Base-by-base conservation (phyloP, 2,888 invertebrate genomes). In the Sicus ferrugineus region DNA sequence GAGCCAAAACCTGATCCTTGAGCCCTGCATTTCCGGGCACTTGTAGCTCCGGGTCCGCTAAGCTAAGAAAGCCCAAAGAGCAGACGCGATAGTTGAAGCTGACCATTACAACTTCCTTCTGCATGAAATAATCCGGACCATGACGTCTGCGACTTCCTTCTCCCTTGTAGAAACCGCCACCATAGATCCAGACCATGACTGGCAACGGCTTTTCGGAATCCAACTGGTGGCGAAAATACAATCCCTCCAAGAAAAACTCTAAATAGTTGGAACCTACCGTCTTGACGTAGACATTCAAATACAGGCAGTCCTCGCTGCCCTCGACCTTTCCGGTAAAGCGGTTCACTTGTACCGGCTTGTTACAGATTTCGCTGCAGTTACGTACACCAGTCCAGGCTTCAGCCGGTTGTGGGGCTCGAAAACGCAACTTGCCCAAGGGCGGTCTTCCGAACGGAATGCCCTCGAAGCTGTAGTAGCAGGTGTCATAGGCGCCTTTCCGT, bases 11-110 rank as follows among this genome's bases (percentile, higher is more conserved):
- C 79, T 87, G 86, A 77, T 88, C 88, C 78, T 88, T 88, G 0
- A 88, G 79, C 0, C 86, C 88, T 2, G 87, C 87, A 78, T 88
- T 88, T 0, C 88, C 88, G 1, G 88, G 87, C 28, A 88, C 83
- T 46, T 84, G 80, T 1, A 88, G 74, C 2, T 81, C 78, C n/a
- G 85, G 80, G 75, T 88, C 87, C 54, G 84, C 79, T 0, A 88
- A 78, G 46, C 84, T 84, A n/a, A 88, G 78, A 69, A 88, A 88
- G 16, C 88, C 85, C 68, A 87, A 76, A 4, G 84, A 77, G 69
- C 87, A 86, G 19, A 88, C 74, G 2, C 88, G 84, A 76, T 88
- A 88, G 68, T 86, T 86, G 3, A 88, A 78, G 0, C 84, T 77
- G 1, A 88, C 85, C 5, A 86, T 73, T 1, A 88, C 81, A 0